A percentile compares a stretch with the other conserved stretches of the same genome.
Conservation (phyloP, 2,888 invertebrate species). For the Marasmarcha lunaedactyla region DNA sequence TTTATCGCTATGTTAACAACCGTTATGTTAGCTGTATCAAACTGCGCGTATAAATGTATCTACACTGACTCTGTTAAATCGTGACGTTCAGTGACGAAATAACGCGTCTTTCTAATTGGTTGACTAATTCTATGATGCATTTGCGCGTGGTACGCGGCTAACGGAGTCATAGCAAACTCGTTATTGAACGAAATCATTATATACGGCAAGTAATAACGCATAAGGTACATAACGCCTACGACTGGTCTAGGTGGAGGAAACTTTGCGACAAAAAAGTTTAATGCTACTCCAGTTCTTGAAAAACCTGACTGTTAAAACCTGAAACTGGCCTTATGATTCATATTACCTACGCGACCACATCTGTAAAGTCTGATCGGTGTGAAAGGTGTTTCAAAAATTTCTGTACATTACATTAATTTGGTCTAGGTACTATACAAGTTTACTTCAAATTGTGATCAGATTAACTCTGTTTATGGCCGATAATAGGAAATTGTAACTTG, state of each 20-base stretch:
- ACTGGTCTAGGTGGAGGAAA: not conserved
- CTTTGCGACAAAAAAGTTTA: not conserved
- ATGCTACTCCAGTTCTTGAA: no score
- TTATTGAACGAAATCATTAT: slow-evolving; percentile 45
- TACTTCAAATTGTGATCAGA: no score
- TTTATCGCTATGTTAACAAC: slow-evolving; percentile 31
- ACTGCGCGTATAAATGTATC: slow-evolving; percentile 14
- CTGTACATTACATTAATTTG: no score
- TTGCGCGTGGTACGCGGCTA: slow-evolving; percentile 39
- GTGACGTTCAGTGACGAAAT: slow-evolving; percentile 44
- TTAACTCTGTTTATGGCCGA: no score
- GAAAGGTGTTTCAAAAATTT: no score
- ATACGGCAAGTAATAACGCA: slow-evolving; percentile 21
- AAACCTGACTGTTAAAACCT: no score
- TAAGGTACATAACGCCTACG: slow-evolving; percentile 19
- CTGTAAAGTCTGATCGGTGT: no score
- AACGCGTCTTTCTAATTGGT: slow-evolving; percentile 52
- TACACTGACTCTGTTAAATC: not conserved
- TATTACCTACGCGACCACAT: no score
- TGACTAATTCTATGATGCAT: slow-evolving; percentile 28
- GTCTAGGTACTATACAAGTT: no score
- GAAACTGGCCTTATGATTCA: no score
- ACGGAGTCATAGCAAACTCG: slow-evolving; percentile 46
- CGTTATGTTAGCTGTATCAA: slow-evolving; percentile 27
- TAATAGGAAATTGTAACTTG: no score